Evolutionary conservation across 2,888 invertebrate genomes (phyloP), one percentile per base, ranked within the genome.

Genomic region (Apodemia mormo): DNA sequence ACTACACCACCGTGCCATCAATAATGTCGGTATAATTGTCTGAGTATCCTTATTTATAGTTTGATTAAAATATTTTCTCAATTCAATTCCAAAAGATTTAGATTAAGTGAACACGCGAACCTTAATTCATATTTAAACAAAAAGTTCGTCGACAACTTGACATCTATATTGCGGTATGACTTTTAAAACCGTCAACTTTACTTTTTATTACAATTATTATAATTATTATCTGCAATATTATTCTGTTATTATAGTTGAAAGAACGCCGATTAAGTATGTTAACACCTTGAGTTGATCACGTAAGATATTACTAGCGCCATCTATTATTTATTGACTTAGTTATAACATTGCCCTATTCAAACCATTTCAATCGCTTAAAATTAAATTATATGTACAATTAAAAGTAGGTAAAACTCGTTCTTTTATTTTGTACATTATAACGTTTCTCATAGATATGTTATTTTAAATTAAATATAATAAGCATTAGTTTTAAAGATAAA

Each of bases 241-340:
- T 61, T 61, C 29, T 61, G 61, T 30, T 33, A 58, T 61, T 61
- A 61, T 61, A 61, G 33, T 30, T 61, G 33, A 61, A 14, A 12
- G 61, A 61, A 61, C 9, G 56, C 33, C 61, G 61, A 61, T 33
- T 61, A 61, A 61, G 12, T 30, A 30, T 61, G 30, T 61, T 61
- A 61, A 61, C 61, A 61, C 61, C 61, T 61, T 61, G 61, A 30
- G 58, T 30, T 61, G 33, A 12, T 64, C 49, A 49, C 56, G 40
- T 43, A 58, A 67, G 52, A 14, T 72, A 74, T 78, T 68, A 65
- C 76, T 78, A 78, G 68, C 82, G 82, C 83, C 84, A 84, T 82
- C 84, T 84, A 76, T 76, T 71, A 29, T 58, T 29, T 30, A 58
- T 58, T 58, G 14, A 12, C 12, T 10, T 58, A 29, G 33, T 58